Evolutionary conservation across 1,140 invertebrate genomes (phyloP).

Genomic region (Phthorimaea operculella): DNA sequence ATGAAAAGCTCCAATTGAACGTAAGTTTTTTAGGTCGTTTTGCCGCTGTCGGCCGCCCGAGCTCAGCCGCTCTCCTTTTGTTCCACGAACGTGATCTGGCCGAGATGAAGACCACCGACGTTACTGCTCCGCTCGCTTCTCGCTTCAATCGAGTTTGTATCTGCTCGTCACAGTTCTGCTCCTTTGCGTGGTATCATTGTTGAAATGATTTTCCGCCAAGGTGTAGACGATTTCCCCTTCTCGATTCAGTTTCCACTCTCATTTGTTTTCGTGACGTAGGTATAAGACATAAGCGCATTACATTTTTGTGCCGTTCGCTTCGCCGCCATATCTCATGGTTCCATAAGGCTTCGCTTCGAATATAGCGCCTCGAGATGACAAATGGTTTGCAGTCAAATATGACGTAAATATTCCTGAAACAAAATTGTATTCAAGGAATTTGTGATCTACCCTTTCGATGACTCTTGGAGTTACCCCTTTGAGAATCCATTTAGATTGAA

Average conservation of each 20-base stretch:
- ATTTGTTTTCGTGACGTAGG: constrained; percentile 42
- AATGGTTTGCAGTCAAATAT: constrained; percentile 42
- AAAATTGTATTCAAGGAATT: constrained; percentile 10
- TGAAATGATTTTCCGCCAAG: constrained; percentile 39
- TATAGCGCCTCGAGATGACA: constrained; percentile 43
- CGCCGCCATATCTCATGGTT: constrained; percentile 39
- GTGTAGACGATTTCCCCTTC: constrained; percentile 22
- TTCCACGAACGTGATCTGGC: constrained; percentile 58
- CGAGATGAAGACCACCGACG: constrained; percentile 54
- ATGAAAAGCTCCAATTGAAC: constrained; percentile 61
- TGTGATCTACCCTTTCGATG: not conserved
- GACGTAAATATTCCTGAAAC: constrained; percentile 36
- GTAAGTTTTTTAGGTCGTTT: constrained; percentile 48
- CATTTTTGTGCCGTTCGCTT: constrained; percentile 43
- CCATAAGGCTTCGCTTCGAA: constrained; percentile 45
- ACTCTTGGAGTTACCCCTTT: not conserved
- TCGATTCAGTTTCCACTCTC: constrained; percentile 30
- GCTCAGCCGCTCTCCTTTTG: constrained; percentile 48
- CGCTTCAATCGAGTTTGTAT: constrained; percentile 50
- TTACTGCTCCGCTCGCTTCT: constrained; percentile 50
- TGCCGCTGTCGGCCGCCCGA: constrained; percentile 42
- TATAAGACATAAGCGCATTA: constrained; percentile 48
- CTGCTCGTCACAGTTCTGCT: constrained; percentile 42
- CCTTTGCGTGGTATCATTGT: constrained; percentile 37
- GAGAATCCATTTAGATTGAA: not conserved